Evolutionary conservation across 2,888 invertebrate genomes (phyloP).

Genomic region (Conistra vaccinii): DNA sequence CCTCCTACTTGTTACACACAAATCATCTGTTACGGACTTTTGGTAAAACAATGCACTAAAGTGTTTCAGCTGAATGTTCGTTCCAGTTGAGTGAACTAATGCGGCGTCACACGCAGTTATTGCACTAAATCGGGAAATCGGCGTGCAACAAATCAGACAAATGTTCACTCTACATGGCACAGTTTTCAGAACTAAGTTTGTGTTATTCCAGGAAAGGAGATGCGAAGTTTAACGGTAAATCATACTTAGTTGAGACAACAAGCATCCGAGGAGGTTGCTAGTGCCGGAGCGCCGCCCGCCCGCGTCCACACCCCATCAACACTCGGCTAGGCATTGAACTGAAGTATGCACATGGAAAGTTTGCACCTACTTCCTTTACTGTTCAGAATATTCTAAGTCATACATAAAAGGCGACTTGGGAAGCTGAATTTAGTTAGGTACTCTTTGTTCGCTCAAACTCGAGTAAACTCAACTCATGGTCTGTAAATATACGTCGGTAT

Average conservation of each 20-base stretch:
- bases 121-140: slow-evolving; percentile 57
- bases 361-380: slow-evolving; percentile 58
- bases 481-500: slow-evolving; percentile 25
- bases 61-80: slow-evolving; percentile 36
- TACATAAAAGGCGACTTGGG: slow-evolving; percentile 61
- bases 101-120: slow-evolving; percentile 50
- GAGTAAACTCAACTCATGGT: slow-evolving; percentile 43
- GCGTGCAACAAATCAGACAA: slow-evolving; percentile 61
- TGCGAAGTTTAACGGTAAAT: slow-evolving; percentile 81
- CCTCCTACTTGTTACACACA: slow-evolving; percentile 12
- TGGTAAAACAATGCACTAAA: slow-evolving; percentile 32
- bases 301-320: slow-evolving; percentile 57
- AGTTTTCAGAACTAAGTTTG: slow-evolving; percentile 76
- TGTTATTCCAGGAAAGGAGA: slow-evolving; percentile 76
- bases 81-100: slow-evolving; percentile 38
- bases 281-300: slow-evolving; percentile 43
- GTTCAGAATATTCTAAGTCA: slow-evolving; percentile 61
- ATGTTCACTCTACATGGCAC: slow-evolving; percentile 64
- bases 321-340: slow-evolving; percentile 56
- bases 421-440: slow-evolving; percentile 58
- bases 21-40: slow-evolving; percentile 32
- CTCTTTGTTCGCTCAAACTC: slow-evolving; percentile 59
- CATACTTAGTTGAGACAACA: slow-evolving; percentile 78
- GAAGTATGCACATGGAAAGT: slow-evolving; percentile 59
- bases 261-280: slow-evolving; percentile 71